Evolutionary conservation across 2,888 invertebrate genomes (phyloP), one percentile per base, ranked within the genome.

Genomic region (Hydrotaea cyrtoneurina): DNA sequence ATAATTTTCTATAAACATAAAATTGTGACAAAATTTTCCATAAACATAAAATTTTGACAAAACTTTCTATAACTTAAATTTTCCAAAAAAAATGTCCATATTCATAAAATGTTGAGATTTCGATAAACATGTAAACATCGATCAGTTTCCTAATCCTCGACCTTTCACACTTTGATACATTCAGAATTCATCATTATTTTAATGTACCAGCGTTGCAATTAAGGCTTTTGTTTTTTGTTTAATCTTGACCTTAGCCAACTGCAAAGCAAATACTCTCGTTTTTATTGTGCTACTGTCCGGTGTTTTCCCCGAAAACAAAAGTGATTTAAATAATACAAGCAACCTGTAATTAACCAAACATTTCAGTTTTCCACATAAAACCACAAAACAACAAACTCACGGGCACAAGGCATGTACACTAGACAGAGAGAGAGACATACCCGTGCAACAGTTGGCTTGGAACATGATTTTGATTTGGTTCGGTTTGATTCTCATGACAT

Each of bases 401-500:
- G 3, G 3, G 31, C 7, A 31, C 31, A 4, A 31, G 31, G 3
- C 31, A 31, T 31, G 3, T 31, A 62, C 62, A 53, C 23, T 43
- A 78, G 19, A n/a, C n/a, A 36, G 36, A 3, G 36, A 8, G 11
- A 10, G 39, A 3, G 39, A 13, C 39, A 39, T 39, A 74, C 31
- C 2, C 31, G 2, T 59, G 62, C 23, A 31, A 79, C 36, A 80
- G n/a, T n/a, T n/a, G n/a, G n/a, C n/a, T n/a, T 23, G 15, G 19
- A 64, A 62, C 43, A 53, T 53, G 39, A 31, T 43, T 64, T 46
- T 72, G 15, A 73, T 53, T 43, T 62, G 71, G n/a, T 39, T 13
- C 13, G 15, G 19, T 11, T 53, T 23, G 2, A 74, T 83, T 83
- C 80, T 78, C 83, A 83, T 83, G 80, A 46, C 83, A 83, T 78